Percentiles rank a stretch among this genome's conserved stretches.
Conservation (phyloP, 2,888 invertebrate genomes). For the Eilema depressum region DNA sequence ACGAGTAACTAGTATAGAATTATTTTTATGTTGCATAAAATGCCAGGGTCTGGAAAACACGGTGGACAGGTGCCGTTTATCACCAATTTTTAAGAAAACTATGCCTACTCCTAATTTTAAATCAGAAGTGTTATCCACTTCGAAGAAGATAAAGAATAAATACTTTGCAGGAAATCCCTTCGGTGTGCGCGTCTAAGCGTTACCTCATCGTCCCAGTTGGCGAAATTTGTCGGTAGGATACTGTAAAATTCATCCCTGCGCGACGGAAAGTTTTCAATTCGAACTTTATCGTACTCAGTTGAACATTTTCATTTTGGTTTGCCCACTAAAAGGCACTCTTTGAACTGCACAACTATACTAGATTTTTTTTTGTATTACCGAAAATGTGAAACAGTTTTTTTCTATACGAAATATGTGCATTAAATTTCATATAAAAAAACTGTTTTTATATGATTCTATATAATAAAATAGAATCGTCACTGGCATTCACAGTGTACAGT, state of each 20-base stretch:
- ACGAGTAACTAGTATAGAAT: too few species aligned
- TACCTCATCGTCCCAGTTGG: background rate
- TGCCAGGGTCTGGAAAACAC: too few species aligned
- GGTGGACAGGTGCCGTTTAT: too few species aligned
- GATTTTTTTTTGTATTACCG: conserved; percentile 9
- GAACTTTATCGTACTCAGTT: conserved; percentile 10
- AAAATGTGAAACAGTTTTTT: background rate
- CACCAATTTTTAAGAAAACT: background rate
- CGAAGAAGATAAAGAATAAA: background rate
- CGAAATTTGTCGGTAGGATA: background rate
- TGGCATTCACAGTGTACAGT: background rate
- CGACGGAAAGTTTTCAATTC: conserved; percentile 7
- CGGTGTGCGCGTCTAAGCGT: background rate
- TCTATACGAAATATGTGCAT: too few species aligned
- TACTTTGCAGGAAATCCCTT: background rate
- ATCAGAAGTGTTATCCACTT: background rate
- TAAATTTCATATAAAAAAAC: too few species aligned
- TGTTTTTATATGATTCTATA: too few species aligned
- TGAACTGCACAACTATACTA: conserved; percentile 2
- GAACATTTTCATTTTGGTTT: conserved; percentile 14
- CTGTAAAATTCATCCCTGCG: background rate
- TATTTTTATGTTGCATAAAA: too few species aligned
- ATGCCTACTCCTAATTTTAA: background rate
- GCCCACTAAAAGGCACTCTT: background rate
- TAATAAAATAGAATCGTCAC: too few species aligned